Conservation (phyloP, 1,140 invertebrate genomes). For the Marisa cornuarietis region DNA sequence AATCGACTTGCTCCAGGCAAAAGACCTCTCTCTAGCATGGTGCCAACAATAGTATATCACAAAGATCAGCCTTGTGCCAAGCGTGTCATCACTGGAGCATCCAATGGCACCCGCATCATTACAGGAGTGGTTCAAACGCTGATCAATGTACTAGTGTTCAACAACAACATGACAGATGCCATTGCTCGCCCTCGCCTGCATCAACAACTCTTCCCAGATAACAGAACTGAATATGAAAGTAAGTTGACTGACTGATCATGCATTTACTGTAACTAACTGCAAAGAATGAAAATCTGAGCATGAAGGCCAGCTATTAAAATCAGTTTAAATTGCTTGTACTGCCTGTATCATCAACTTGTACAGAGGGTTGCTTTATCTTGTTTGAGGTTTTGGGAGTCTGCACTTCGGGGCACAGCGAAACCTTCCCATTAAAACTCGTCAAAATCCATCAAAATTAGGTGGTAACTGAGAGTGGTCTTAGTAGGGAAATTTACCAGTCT, state of each 20-base stretch:
- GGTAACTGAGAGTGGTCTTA: no score
- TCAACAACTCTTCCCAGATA: constrained; percentile 29
- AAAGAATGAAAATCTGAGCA: background rate
- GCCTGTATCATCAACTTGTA: no score
- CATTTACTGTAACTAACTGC: background rate
- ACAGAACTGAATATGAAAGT: constrained; percentile 41
- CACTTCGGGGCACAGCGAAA: no score
- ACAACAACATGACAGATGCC: constrained; percentile 23
- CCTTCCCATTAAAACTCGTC: no score
- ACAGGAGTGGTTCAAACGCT: constrained; percentile 31
- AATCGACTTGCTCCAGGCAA: constrained; percentile 46
- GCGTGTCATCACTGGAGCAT: constrained; percentile 42
- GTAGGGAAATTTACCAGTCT: no score
- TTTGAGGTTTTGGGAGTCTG: no score
- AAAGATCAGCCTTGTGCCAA: constrained; percentile 37
- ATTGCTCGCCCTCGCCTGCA: constrained; percentile 36
- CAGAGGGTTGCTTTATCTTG: no score
- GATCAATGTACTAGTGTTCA: constrained; percentile 21
- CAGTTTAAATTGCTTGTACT: no score
- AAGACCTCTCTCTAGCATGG: constrained; percentile 47
- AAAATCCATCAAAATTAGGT: no score
- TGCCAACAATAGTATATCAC: constrained; percentile 43
- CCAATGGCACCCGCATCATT: constrained; percentile 48
- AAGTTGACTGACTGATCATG: constrained; percentile 9
- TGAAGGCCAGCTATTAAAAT: no score